Evolutionary conservation across 2,797 vertebrate species (phyloP).

Genomic region (Falco naumanni): DNA sequence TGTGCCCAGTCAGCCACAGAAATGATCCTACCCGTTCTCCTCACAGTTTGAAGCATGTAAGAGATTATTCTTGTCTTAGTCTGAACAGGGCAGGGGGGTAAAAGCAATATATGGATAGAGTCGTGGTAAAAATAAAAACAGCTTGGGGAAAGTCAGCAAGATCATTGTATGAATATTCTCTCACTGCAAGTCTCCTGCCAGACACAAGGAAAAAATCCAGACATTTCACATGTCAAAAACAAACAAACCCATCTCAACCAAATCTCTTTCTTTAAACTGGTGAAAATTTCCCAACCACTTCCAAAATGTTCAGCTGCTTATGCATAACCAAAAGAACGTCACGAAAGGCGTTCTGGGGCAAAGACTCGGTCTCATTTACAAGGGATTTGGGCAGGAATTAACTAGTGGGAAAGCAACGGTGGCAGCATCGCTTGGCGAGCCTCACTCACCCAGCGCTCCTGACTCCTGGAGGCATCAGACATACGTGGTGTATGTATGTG

Average conservation of each 20-base stretch:
- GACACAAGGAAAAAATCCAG: neutral
- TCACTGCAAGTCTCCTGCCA: neutral
- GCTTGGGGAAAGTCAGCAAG: neutral
- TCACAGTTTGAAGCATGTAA: neutral
- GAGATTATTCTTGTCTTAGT: neutral
- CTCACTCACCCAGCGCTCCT: neutral
- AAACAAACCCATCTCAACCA: neutral
- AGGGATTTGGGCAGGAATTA: neutral
- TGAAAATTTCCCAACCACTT: neutral
- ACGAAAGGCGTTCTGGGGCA: neutral
- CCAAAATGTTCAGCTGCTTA: neutral
- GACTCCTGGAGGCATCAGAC: neutral
- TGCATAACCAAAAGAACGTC: neutral
- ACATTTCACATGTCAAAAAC: neutral
- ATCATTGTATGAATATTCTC: neutral
- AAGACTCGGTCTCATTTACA: neutral
- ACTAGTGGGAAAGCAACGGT: neutral
- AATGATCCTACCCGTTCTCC: neutral
- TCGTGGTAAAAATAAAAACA: neutral
- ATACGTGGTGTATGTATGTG: too few relatives aligned
- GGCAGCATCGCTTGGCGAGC: fast-evolving
- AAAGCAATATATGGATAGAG: neutral
- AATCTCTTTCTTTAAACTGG: neutral
- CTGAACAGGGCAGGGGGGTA: neutral
- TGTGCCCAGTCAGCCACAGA: neutral